Evolutionary conservation across 2,113 vertebrate species (phyloP).

Genomic region (Phalacrocorax brasilianus): DNA sequence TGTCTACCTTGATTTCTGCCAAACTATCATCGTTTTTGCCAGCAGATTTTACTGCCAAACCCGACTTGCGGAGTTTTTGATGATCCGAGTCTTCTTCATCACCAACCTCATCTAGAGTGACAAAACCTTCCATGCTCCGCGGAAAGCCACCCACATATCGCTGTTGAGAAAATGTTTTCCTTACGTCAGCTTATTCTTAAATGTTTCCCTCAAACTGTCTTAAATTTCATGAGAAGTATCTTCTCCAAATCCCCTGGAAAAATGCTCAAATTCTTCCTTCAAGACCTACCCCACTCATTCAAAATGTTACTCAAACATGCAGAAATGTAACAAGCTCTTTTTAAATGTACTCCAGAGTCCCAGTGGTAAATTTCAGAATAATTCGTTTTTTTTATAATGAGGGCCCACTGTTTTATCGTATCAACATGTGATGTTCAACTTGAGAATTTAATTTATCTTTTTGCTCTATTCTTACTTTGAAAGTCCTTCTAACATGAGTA

Average conservation of each 20-base stretch:
- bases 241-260: background rate
- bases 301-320: background rate
- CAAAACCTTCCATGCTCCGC: conserved; percentile 92
- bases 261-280: background rate
- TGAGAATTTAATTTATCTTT: background rate
- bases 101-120: conserved; percentile 90
- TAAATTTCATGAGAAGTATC: background rate
- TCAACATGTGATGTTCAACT: background rate
- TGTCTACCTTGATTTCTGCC: conserved; percentile 77
- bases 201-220: background rate
- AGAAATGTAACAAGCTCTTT: background rate
- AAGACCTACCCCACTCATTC: background rate
- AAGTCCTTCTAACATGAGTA: background rate
- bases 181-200: background rate
- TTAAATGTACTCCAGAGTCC: background rate
- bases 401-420: background rate
- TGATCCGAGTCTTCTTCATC: conserved; percentile 85
- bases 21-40: conserved; percentile 68
- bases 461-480: background rate
- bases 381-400: background rate
- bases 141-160: conserved; percentile 77
- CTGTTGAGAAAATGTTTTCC: conserved; percentile 68
- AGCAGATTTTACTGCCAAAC: conserved; percentile 51
- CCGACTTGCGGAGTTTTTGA: conserved; percentile 68
- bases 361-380: background rate